These are phyloP conservation scores for Uloborus plumipes DNA, from an alignment of 2,888 invertebrate genomes.

Conservation along the genomic window DNA sequence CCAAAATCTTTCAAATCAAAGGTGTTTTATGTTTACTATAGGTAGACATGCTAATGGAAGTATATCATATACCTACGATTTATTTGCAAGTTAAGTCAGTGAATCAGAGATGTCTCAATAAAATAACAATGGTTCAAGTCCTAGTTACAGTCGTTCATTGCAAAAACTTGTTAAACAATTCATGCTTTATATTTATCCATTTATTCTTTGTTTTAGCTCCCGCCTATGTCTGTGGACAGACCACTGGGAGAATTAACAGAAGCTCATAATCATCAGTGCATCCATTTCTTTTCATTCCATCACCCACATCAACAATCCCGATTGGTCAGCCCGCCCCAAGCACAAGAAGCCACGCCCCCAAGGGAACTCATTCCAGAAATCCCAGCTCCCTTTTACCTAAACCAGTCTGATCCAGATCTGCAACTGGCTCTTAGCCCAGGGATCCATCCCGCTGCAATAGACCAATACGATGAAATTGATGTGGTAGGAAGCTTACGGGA, in stretches of 20 bases:
- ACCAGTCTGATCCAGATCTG: conserved; percentile 26
- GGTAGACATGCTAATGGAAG: no score
- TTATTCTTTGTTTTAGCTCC: background rate
- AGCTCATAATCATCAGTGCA: conserved; percentile 32
- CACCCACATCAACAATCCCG: conserved; percentile 10
- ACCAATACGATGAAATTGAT: conserved; percentile 57
- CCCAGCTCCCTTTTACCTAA: background rate
- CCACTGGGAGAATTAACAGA: conserved; percentile 29
- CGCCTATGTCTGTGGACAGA: background rate
- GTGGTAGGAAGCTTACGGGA: conserved; percentile 31
- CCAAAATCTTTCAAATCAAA: no score
- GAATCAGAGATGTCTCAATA: no score
- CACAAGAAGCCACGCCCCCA: background rate
- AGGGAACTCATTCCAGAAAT: conserved; percentile 2
- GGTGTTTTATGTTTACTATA: no score
- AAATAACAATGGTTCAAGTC: no score
- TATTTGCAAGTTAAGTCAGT: no score
- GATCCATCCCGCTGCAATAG: conserved; percentile 39
- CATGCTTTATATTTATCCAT: no score
- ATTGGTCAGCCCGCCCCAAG: background rate
- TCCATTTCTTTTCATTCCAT: conserved; percentile 38
- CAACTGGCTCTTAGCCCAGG: conserved; percentile 22
- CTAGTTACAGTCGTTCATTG: no score
- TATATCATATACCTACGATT: no score
- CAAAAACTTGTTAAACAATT: no score